phyloP scores from a whole-genome alignment of 1,140 invertebrate genomes.

The Gonioctena quinquepunctata region DNA sequence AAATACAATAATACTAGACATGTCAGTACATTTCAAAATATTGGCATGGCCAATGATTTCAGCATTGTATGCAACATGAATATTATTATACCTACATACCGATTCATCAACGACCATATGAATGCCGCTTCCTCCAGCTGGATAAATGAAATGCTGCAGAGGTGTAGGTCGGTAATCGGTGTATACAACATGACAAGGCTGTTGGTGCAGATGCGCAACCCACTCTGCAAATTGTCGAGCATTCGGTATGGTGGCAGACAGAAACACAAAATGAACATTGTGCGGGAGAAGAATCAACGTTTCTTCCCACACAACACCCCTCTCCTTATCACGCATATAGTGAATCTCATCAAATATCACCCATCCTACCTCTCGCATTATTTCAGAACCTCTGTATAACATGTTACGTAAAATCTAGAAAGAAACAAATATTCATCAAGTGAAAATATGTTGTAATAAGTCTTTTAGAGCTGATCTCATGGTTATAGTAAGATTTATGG shows the following conservation, averaged over 20 bases:
- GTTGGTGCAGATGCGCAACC: conserved; percentile 94
- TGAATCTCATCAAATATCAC: conserved; percentile 99
- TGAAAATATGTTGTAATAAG: too few relatives aligned
- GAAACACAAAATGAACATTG: conserved; percentile 98
- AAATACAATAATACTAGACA: too few relatives aligned
- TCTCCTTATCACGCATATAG: conserved; percentile 99
- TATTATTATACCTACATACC: conserved; percentile 61
- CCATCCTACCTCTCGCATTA: conserved; percentile 99
- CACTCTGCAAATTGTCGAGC: conserved; percentile 98
- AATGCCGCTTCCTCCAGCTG: conserved; percentile 91
- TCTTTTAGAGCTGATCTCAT: too few relatives aligned
- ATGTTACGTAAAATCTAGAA: conserved; percentile 93
- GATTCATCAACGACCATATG: conserved; percentile 95
- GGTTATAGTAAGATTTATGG: too few relatives aligned
- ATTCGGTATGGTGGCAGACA: conserved; percentile 99
- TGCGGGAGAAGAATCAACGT: conserved; percentile 96
- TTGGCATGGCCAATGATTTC: too few relatives aligned
- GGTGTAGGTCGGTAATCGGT: conserved; percentile 98
- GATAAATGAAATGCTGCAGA: conserved; percentile 97
- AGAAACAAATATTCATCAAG: too few relatives aligned
- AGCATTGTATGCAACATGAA: too few relatives aligned
- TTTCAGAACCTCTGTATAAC: conserved; percentile 97
- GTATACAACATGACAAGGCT: conserved; percentile 99
- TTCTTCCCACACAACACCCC: conserved; percentile 99
- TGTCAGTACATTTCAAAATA: too few relatives aligned